These are phyloP conservation scores for Eurypyga helias DNA, from an alignment of 2,113 vertebrate species.

Conservation along the genomic window DNA sequence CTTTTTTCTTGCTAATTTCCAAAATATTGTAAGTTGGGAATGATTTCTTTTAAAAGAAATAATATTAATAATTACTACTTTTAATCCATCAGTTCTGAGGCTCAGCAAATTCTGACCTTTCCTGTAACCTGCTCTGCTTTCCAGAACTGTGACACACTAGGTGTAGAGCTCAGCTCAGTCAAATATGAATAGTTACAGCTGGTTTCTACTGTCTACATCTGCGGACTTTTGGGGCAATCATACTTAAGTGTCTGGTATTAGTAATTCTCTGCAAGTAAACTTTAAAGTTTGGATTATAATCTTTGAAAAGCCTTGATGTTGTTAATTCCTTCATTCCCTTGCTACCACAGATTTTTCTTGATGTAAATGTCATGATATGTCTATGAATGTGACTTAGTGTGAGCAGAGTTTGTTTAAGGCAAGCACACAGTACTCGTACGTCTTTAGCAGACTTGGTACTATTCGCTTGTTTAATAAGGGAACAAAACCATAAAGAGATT, in stretches of 20 bases:
- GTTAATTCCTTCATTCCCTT: not conserved
- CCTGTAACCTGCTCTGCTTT: conserved; percentile 1
- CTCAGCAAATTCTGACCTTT: conserved; percentile 27
- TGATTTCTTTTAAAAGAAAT: not conserved
- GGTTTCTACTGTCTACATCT: not conserved
- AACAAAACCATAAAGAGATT: not conserved
- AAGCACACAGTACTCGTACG: not conserved
- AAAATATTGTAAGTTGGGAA: not conserved
- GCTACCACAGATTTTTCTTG: not conserved
- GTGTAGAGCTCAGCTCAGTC: conserved; percentile 14
- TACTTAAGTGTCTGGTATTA: not conserved
- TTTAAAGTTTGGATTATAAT: not conserved
- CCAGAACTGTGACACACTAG: not conserved
- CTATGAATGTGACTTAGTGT: not conserved
- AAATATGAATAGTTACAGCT: not conserved
- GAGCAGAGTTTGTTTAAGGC: not conserved
- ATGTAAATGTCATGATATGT: not conserved
- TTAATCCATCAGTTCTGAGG: not conserved
- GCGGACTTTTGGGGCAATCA: not conserved
- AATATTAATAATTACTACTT: not conserved
- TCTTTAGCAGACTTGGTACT: not conserved
- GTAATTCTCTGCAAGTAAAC: not conserved
- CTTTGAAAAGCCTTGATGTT: not conserved
- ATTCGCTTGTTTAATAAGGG: not conserved
- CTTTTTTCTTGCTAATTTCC: not conserved